phyloP scores from a whole-genome alignment of 2,888 invertebrate genomes.

The Allolobophora icterica region DNA sequence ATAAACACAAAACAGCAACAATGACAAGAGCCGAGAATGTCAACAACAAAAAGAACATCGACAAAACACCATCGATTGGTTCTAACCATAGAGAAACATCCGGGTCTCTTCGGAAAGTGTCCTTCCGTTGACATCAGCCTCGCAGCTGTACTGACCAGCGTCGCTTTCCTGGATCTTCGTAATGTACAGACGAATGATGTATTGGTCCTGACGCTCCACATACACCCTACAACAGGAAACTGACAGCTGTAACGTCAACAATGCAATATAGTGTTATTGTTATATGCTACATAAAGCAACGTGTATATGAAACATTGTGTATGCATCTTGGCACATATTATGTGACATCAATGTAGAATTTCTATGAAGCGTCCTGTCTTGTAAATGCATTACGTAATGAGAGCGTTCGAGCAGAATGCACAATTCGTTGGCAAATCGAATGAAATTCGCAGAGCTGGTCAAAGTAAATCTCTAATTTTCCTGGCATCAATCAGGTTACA shows the following conservation, averaged over 20 bases:
- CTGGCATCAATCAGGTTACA: background rate
- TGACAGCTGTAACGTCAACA: background rate
- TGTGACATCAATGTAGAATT: background rate
- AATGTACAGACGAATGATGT: conserved; percentile 33
- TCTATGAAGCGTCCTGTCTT: background rate
- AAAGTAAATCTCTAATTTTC: background rate
- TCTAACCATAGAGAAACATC: conserved; percentile 33
- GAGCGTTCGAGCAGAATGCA: background rate
- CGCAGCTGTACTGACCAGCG: conserved; percentile 40
- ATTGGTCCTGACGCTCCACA: conserved; percentile 28
- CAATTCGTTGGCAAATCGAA: background rate
- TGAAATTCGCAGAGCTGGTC: background rate
- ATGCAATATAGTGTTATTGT: background rate
- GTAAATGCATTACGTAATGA: background rate
- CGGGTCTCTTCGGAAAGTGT: conserved; percentile 13
- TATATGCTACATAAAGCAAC: background rate
- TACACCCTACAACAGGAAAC: conserved; percentile 31
- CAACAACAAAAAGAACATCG: background rate
- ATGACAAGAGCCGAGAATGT: background rate
- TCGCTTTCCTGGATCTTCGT: conserved; percentile 29
- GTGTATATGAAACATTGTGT: too few species aligned
- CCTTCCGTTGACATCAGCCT: conserved; percentile 24
- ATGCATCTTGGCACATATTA: background rate
- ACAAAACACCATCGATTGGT: background rate
- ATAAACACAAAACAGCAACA: background rate